Conservation (phyloP, 1,140 invertebrate genomes). For the Myzus persicae region DNA sequence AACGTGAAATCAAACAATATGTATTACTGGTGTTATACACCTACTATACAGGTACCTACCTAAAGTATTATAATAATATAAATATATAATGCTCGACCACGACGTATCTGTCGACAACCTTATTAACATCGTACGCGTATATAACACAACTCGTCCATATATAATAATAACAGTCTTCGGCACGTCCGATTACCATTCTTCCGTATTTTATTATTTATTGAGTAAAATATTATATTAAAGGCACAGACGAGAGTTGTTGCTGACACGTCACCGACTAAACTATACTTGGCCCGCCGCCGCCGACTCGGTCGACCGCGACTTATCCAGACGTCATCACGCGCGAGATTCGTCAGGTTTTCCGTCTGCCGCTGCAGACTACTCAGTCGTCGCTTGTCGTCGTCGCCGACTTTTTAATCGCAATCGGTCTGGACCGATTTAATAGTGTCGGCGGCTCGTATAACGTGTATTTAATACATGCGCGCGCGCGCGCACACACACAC, state of each 20-base stretch:
- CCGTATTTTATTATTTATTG: neutral
- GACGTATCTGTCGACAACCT: neutral
- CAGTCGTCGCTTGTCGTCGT: no score
- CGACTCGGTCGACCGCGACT: neutral
- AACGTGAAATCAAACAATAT: neutral
- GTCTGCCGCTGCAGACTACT: neutral
- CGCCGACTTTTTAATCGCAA: neutral
- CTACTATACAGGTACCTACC: no score
- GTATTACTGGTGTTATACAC: neutral
- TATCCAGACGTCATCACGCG: neutral
- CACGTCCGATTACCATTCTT: neutral
- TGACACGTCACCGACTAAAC: neutral
- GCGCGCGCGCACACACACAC: no score
- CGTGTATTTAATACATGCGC: neutral
- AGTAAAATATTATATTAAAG: neutral
- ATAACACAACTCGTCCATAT: neutral
- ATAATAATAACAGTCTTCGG: neutral
- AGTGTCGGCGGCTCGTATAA: neutral
- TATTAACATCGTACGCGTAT: neutral
- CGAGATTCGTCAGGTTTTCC: neutral
- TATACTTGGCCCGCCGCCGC: neutral
- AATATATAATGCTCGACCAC: neutral
- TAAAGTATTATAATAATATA: no score
- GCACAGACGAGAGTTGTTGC: neutral
- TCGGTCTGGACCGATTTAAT: neutral